Percentiles rank a stretch among this genome's conserved stretches.
phyloP scores from a whole-genome alignment of 2,888 invertebrate species.

The Drosophila diplacantha region DNA sequence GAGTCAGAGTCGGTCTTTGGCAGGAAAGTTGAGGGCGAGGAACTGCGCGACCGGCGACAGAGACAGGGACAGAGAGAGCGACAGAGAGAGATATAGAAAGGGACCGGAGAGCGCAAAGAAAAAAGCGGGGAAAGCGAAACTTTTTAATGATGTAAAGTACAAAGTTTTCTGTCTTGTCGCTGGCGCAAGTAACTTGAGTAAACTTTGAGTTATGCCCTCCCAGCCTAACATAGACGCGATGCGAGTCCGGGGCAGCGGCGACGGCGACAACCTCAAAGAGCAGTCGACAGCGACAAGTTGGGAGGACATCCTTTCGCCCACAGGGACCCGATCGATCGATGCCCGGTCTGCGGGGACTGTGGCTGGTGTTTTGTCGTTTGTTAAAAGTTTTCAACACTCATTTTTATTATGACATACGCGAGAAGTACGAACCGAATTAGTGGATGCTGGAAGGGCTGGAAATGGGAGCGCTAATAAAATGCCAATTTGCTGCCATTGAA shows the following conservation, averaged over 20 bases:
- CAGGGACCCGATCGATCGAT: conserved; percentile 60
- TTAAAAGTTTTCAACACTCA: conserved; percentile 69
- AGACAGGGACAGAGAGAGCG: not conserved
- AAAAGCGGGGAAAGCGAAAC: conserved; percentile 65
- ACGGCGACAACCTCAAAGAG: conserved; percentile 62
- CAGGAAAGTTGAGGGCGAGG: conserved; percentile 33
- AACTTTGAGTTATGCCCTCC: conserved; percentile 71
- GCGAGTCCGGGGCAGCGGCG: conserved; percentile 29
- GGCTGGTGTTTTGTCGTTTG: conserved; percentile 68
- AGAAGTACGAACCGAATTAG: conserved; percentile 54
- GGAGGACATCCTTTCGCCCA: conserved; percentile 57
- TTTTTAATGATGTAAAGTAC: conserved; percentile 77
- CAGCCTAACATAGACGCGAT: conserved; percentile 35
- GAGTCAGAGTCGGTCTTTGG: conserved; percentile 64
- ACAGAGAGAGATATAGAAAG: conserved; percentile 9
- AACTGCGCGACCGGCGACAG: conserved; percentile 24
- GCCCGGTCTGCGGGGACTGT: conserved; percentile 11
- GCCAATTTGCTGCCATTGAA: conserved; percentile 71
- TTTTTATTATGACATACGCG: conserved; percentile 71
- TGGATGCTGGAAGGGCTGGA: conserved; percentile 8
- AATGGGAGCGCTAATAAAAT: conserved; percentile 62
- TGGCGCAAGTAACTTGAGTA: conserved; percentile 69
- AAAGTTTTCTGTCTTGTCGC: conserved; percentile 73
- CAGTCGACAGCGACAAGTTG: conserved; percentile 30
- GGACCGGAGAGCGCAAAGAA: conserved; percentile 28